phyloP scores from a whole-genome alignment of 2,113 vertebrate species.

The Leuciscus idus region DNA sequence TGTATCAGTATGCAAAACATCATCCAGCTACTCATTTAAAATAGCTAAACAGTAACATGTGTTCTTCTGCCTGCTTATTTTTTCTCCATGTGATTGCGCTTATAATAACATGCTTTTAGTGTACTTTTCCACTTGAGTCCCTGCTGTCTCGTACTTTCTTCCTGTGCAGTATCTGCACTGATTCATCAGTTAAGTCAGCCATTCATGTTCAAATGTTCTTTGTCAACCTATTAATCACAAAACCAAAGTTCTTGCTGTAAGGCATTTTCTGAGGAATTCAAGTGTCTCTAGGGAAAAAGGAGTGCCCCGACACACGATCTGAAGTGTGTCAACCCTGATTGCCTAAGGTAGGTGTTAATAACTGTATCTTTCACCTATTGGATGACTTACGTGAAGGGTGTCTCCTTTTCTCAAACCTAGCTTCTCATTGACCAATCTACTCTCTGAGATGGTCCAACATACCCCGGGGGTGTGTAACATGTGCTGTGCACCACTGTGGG shows the following conservation, averaged over 20 bases:
- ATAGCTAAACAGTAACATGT: neutral
- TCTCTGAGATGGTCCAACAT: constrained; percentile 55
- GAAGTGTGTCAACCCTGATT: constrained; percentile 65
- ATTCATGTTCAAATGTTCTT: neutral
- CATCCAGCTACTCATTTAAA: neutral
- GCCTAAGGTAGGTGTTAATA: constrained; percentile 49
- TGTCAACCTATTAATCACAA: constrained; percentile 2
- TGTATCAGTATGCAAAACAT: neutral
- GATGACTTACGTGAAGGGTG: constrained; percentile 56
- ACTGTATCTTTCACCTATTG: constrained; percentile 49
- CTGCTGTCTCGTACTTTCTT: neutral
- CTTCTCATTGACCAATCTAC: constrained; percentile 58
- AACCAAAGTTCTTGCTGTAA: neutral
- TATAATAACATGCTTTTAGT: neutral
- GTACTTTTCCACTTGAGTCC: neutral
- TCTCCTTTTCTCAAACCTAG: constrained; percentile 60
- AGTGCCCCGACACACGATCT: constrained; percentile 62
- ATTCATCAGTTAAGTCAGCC: neutral
- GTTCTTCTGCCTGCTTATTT: neutral
- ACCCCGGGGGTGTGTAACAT: constrained; percentile 64
- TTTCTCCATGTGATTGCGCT: neutral
- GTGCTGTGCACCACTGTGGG: constrained; percentile 50
- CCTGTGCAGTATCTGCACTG: neutral
- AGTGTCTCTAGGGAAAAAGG: constrained; percentile 49
- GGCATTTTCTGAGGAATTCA: neutral